Conservation (phyloP, 2,888 invertebrate genomes). For the Drosophila mercatorum region DNA sequence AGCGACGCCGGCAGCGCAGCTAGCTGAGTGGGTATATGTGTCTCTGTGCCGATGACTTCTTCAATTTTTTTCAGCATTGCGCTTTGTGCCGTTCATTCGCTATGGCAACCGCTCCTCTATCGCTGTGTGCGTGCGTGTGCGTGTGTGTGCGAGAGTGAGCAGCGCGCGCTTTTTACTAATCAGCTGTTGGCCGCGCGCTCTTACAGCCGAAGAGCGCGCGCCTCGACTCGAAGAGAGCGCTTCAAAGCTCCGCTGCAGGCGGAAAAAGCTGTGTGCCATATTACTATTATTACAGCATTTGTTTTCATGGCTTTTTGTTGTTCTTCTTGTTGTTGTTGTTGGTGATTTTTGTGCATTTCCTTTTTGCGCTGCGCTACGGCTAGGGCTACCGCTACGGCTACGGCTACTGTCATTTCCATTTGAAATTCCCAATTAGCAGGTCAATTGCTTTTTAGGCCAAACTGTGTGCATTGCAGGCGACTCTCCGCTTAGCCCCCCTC, state of each 20-base stretch:
- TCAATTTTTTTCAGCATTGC: constrained; percentile 67
- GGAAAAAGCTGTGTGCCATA: constrained; percentile 62
- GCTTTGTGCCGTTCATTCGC: constrained; percentile 77
- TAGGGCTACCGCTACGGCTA: constrained; percentile 33
- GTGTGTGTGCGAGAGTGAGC: constrained; percentile 28
- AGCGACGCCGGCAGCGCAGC: constrained; percentile 47
- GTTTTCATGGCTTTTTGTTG: constrained; percentile 25
- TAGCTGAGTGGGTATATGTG: constrained; percentile 82
- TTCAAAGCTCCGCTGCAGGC: constrained; percentile 54
- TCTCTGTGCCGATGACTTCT: constrained; percentile 83
- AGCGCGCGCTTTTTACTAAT: constrained; percentile 67
- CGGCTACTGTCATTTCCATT: constrained; percentile 64
- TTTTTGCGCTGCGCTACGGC: constrained; percentile 54
- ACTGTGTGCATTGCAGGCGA: constrained; percentile 74
- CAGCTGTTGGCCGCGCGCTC: constrained; percentile 60
- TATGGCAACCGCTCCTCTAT: constrained; percentile 73
- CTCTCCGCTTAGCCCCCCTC: constrained; percentile 24
- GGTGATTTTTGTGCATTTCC: constrained; percentile 55
- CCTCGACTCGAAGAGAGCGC: neutral
- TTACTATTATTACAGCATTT: constrained; percentile 64
- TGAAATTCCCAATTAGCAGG: constrained; percentile 77
- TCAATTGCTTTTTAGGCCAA: constrained; percentile 81
- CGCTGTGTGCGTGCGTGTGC: constrained; percentile 26
- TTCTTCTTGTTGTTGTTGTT: constrained; percentile 20
- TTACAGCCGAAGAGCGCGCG: constrained; percentile 22